phyloP scores from a whole-genome alignment of 1,140 invertebrate species.

The Oryzaephilus surinamensis region DNA sequence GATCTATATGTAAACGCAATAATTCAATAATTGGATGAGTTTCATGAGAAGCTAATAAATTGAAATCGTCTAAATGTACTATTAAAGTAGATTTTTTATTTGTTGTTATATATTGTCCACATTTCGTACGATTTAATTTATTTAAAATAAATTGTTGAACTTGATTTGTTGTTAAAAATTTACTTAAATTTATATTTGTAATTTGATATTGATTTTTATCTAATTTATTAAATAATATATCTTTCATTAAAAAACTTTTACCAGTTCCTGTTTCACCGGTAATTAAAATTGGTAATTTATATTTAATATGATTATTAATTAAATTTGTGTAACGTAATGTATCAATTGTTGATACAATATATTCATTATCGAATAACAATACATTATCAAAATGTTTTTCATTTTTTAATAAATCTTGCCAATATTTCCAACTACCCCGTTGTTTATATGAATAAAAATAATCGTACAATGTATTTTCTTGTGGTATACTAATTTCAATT shows the following conservation, averaged over 20 bases:
- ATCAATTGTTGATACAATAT: no score
- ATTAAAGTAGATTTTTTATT: slow-evolving; percentile 58
- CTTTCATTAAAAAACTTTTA: slow-evolving; percentile 79
- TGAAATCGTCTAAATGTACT: slow-evolving; percentile 89
- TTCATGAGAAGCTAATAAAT: slow-evolving; percentile 76
- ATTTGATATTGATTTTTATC: slow-evolving; percentile 57
- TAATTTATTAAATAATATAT: slow-evolving; percentile 69
- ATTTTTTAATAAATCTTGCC: slow-evolving; percentile 53
- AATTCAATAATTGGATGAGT: slow-evolving; percentile 81
- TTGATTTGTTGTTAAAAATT: background rate
- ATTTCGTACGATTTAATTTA: slow-evolving; percentile 67
- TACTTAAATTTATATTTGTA: background rate
- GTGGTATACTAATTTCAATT: slow-evolving; percentile 60
- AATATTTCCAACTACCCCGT: slow-evolving; percentile 60
- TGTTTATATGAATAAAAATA: slow-evolving; percentile 62
- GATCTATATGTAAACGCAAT: slow-evolving; percentile 76
- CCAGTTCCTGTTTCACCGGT: slow-evolving; percentile 85
- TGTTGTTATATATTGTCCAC: slow-evolving; percentile 68
- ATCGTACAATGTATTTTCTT: slow-evolving; percentile 65
- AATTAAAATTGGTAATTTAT: slow-evolving; percentile 60
- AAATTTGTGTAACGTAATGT: no score
- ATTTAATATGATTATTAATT: slow-evolving; percentile 53
- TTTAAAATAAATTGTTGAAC: slow-evolving; percentile 57
- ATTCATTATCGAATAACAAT: slow-evolving; percentile 54
- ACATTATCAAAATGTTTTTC: slow-evolving; percentile 45